Percentiles rank a stretch among this genome's conserved stretches.
Evolutionary conservation across 2,888 invertebrate species (phyloP).

Genomic region (Ptilodon capucinus): DNA sequence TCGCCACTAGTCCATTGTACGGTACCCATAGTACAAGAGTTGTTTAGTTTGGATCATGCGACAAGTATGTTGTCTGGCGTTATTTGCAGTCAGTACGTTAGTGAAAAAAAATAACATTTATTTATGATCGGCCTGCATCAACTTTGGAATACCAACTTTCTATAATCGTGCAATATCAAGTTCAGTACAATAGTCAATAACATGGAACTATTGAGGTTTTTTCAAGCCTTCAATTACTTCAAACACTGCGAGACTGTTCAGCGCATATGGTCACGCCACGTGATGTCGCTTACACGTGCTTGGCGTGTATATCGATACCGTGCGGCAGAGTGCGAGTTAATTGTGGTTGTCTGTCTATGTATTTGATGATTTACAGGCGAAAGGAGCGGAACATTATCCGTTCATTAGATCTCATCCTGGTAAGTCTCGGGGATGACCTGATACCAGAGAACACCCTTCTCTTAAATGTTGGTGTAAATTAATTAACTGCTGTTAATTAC

Average conservation of each 20-base stretch:
- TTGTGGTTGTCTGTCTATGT: background rate
- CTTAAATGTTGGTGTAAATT: no score
- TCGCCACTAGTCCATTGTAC: no score
- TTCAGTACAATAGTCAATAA: slow-evolving; percentile 8
- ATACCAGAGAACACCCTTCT: no score
- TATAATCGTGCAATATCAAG: background rate
- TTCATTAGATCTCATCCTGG: no score
- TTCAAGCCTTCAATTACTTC: slow-evolving; percentile 38
- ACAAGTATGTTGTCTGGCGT: no score
- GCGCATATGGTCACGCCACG: slow-evolving; percentile 44
- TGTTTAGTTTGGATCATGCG: no score
- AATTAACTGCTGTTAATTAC: no score
- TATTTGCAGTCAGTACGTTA: no score
- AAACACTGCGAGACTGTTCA: slow-evolving; percentile 36
- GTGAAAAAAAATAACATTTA: no score
- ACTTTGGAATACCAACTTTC: background rate
- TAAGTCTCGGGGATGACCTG: no score
- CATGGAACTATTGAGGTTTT: slow-evolving; percentile 17
- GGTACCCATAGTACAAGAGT: no score
- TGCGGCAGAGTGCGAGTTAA: slow-evolving; percentile 1
- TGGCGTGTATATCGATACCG: slow-evolving; percentile 40
- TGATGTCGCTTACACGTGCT: slow-evolving; percentile 43
- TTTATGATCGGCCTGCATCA: background rate
- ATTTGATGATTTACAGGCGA: background rate
- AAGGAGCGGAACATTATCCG: background rate